Base-by-base conservation (phyloP, 1,140 invertebrate genomes). In the Drosophila jambulina region DNA sequence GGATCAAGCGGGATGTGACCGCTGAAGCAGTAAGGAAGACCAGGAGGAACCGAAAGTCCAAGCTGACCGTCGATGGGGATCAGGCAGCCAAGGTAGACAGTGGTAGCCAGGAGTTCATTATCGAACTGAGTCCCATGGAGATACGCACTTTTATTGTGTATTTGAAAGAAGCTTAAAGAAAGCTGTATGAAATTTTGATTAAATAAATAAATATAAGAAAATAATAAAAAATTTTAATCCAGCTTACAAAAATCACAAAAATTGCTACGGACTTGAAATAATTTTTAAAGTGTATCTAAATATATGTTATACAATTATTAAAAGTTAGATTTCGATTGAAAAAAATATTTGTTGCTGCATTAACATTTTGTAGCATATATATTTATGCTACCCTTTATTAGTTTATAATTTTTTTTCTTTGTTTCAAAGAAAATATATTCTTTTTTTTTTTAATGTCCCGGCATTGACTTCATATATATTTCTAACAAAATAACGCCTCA, bases 111-210 rank as follows among this genome's bases (percentile, higher is more conserved):
- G 77, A 84, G 29, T 88, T 76, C 56, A 56, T 91, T 6, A 79
- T 92, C 9, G 91, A 92, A 59, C 21, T 92, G 25, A 79, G 78
- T 21, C 80, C 91, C 9, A 92, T 92, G 91, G 57, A 92, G 57
- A 92, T 92, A 54, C 88, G 91, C 13, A 92, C 91, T 19, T 92
- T 91, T 60, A 69, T 88, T 49, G 59, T 88, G 4, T 80, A 78
- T 49, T 64, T 87, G 12, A 32, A 61, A 7, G 29, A 67, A 43
- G 25, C 67, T n/a, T 72, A 42, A 49, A 25, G 21, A 29, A 3
- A 9, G 17, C 10, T 23, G 29, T 19, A n/a, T 25, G 45, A 25
- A 21, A 6, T 23, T n/a, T 43, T 23, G 2, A 23, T 19, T 4
- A 36, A 43, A 17, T 3, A 4, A 59, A 53, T 38, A 53, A 68